A percentile compares a stretch with the other conserved stretches of the same genome.
phyloP scores from a whole-genome alignment of 2,797 vertebrate species.

The Eremophila alpestris region DNA sequence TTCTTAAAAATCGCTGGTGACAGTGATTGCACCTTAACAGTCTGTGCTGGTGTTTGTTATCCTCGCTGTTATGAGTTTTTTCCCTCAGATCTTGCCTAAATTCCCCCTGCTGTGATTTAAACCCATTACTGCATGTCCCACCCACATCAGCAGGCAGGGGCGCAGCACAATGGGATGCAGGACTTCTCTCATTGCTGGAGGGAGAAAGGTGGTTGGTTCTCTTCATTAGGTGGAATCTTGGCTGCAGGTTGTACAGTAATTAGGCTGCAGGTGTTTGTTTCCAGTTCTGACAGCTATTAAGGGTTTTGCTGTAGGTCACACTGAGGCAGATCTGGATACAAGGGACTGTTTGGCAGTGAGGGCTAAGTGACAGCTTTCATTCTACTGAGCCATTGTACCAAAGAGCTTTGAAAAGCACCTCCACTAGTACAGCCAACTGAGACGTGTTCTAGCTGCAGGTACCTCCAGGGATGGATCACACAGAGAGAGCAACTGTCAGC shows the following conservation, averaged over 20 bases:
- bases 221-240: background rate
- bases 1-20: background rate
- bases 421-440: background rate
- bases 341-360: background rate
- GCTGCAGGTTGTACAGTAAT: background rate
- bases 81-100: background rate
- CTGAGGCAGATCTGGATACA: background rate
- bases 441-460: background rate
- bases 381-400: background rate
- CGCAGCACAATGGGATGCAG: background rate
- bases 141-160: background rate
- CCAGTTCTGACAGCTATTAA: background rate
- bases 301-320: background rate
- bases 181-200: background rate
- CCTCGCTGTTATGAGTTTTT: background rate
- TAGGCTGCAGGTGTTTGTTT: background rate
- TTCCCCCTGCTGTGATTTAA: background rate
- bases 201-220: background rate
- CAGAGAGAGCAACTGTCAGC: background rate
- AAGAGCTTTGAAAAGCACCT: background rate
- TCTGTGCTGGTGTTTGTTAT: background rate
- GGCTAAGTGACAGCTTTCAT: background rate
- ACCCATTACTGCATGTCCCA: accelerated
- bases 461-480: background rate
- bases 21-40: background rate